These are phyloP conservation scores for Dendrolimus pini DNA, from an alignment of 2,888 invertebrate genomes.

Conservation along the genomic window DNA sequence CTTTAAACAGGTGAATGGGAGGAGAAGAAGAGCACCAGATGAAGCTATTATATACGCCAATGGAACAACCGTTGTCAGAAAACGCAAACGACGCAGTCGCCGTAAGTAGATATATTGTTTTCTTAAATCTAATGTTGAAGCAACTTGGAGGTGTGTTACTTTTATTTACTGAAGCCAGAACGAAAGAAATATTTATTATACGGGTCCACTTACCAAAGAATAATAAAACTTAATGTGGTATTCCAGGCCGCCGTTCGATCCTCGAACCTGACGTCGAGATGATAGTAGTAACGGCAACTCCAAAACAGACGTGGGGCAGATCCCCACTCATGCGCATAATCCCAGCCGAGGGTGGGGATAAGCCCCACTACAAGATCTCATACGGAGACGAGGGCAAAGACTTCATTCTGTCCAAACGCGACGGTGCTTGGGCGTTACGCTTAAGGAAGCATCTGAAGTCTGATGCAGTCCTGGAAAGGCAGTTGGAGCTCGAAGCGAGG, in stretches of 20 bases:
- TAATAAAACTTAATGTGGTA: neutral
- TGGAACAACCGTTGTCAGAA: conserved; percentile 56
- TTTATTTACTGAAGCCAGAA: too few species aligned
- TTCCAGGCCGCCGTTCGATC: conserved; percentile 53
- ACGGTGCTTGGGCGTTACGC: conserved; percentile 58
- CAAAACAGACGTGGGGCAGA: conserved; percentile 58
- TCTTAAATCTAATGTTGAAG: too few species aligned
- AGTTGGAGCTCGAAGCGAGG: conserved; percentile 60
- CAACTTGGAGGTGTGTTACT: too few species aligned
- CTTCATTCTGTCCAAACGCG: conserved; percentile 52
- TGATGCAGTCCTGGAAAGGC: conserved; percentile 30
- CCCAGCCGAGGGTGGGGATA: conserved; percentile 48
- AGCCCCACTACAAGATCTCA: conserved; percentile 55
- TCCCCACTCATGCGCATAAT: conserved; percentile 52
- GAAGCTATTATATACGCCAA: conserved; percentile 63
- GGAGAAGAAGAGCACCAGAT: conserved; percentile 57
- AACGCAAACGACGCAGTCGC: conserved; percentile 53
- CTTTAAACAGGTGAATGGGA: conserved; percentile 50
- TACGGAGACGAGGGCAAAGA: conserved; percentile 45
- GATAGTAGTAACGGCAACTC: conserved; percentile 42
- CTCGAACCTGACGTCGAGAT: conserved; percentile 56
- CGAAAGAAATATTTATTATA: too few species aligned
- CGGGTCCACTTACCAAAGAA: too few species aligned
- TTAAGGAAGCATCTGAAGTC: conserved; percentile 43
- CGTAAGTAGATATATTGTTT: conserved; percentile 33